phyloP scores from a whole-genome alignment of 2,113 vertebrate species.

The Salvelinus fontinalis region DNA sequence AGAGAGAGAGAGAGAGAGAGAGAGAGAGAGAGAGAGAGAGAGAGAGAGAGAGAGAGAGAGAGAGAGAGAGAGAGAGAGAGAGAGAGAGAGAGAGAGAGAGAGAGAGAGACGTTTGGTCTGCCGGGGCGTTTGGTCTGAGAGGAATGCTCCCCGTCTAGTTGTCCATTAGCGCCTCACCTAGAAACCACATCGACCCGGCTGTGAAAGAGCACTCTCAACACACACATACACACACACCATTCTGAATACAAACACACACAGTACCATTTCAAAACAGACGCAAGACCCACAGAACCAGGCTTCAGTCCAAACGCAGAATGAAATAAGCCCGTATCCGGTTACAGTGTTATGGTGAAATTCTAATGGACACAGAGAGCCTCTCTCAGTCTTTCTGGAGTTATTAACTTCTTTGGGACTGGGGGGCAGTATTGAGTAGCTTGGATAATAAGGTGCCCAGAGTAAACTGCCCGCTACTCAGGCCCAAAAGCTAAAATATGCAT shows the following conservation, averaged over 20 bases:
- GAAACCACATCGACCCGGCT: slow-evolving; percentile 53
- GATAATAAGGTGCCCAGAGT: no score
- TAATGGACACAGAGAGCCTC: not conserved
- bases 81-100: slow-evolving; percentile 33
- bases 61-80: slow-evolving; percentile 12
- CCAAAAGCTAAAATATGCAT: no score
- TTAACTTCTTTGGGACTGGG: not conserved
- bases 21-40: slow-evolving; percentile 32
- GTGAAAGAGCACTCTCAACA: slow-evolving; percentile 47
- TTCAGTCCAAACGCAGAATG: not conserved
- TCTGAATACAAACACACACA: slow-evolving; percentile 5
- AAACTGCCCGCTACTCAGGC: no score
- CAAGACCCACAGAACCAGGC: slow-evolving; percentile 6
- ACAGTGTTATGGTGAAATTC: not conserved
- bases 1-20: slow-evolving; percentile 11
- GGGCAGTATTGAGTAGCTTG: no score
- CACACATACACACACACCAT: slow-evolving; percentile 34
- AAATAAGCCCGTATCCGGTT: slow-evolving; percentile 10
- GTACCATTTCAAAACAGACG: slow-evolving; percentile 2
- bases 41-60: slow-evolving; percentile 19
- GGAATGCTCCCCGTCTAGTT: slow-evolving; percentile 68
- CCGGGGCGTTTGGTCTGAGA: slow-evolving; percentile 47
- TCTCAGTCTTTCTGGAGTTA: slow-evolving; percentile 36
- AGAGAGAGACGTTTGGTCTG: slow-evolving; percentile 45
- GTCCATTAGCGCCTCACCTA: slow-evolving; percentile 67